Conservation (phyloP, 2,888 invertebrate species). For the Diabrotica balteata region DNA sequence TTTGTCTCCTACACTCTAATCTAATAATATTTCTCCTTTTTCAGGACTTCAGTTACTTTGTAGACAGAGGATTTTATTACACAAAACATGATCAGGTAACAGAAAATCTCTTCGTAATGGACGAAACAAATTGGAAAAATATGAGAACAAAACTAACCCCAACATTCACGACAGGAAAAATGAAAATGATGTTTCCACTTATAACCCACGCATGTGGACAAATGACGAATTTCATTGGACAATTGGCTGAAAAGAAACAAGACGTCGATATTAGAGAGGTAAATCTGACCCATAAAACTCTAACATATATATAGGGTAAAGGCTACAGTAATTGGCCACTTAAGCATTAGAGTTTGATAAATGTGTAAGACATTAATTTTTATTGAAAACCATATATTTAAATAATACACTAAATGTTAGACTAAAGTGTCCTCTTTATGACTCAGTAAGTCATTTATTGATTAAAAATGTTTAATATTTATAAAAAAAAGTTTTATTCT, state of each 20-base stretch:
- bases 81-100: conserved; percentile 56
- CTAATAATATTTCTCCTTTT: not conserved
- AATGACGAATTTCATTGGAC: conserved; percentile 45
- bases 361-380: too few species aligned
- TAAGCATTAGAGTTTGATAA: too few species aligned
- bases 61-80: conserved; percentile 49
- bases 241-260: conserved; percentile 36
- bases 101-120: conserved; percentile 65
- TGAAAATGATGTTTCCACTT: conserved; percentile 57
- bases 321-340: too few species aligned
- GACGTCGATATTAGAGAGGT: conserved; percentile 60
- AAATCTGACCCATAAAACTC: not conserved
- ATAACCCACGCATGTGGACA: conserved; percentile 49
- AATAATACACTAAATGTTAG: too few species aligned
- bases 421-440: too few species aligned
- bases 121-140: conserved; percentile 67
- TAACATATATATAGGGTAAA: too few species aligned
- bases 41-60: conserved; percentile 40
- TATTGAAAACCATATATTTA: too few species aligned
- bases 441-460: too few species aligned
- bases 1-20: too few species aligned
- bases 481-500: too few species aligned
- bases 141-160: conserved; percentile 68
- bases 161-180: conserved; percentile 61
- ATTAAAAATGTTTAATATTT: too few species aligned